Evolutionary conservation across 2,888 invertebrate species (phyloP).

Genomic region (Alloplasta piceator): DNA sequence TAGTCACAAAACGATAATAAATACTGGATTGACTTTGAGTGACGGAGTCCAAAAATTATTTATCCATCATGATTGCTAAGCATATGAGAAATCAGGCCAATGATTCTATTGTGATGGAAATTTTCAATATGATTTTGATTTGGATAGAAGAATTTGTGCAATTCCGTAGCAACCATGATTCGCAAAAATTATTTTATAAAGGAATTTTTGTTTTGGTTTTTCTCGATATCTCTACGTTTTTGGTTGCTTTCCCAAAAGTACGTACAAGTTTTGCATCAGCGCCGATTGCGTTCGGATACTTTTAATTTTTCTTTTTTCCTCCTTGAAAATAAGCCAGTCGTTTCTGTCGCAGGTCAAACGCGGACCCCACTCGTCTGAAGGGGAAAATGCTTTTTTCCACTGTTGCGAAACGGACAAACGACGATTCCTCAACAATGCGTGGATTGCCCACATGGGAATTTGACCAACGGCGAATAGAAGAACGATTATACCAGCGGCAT

Average conservation of each 20-base stretch:
- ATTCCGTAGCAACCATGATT: too few relatives aligned
- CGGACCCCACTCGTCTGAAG: slow-evolving; percentile 65
- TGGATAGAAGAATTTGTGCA: too few relatives aligned
- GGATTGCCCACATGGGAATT: slow-evolving; percentile 83
- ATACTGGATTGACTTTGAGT: too few relatives aligned
- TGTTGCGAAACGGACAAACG: slow-evolving; percentile 63
- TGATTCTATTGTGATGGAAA: too few relatives aligned
- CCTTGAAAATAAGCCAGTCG: slow-evolving; percentile 64
- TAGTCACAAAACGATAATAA: too few relatives aligned
- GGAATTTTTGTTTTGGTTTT: too few relatives aligned
- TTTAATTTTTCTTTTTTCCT: slow-evolving; percentile 67
- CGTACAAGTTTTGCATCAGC: slow-evolving; percentile 65
- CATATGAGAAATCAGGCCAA: too few relatives aligned
- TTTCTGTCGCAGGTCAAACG: slow-evolving; percentile 30
- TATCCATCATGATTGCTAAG: too few relatives aligned
- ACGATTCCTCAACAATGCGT: slow-evolving; percentile 78
- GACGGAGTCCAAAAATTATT: too few relatives aligned
- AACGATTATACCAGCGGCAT: slow-evolving; percentile 83
- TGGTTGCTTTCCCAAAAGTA: slow-evolving; percentile 61
- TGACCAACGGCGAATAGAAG: slow-evolving; percentile 84
- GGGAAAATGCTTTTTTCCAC: slow-evolving; percentile 61
- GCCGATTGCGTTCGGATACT: slow-evolving; percentile 65
- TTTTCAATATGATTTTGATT: too few relatives aligned
- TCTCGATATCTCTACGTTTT: not conserved
- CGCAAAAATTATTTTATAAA: too few relatives aligned